A percentile compares a stretch with the other conserved stretches of the same genome.
phyloP scores from a whole-genome alignment of 2,888 invertebrate species.

The Xiphydria camelus region DNA sequence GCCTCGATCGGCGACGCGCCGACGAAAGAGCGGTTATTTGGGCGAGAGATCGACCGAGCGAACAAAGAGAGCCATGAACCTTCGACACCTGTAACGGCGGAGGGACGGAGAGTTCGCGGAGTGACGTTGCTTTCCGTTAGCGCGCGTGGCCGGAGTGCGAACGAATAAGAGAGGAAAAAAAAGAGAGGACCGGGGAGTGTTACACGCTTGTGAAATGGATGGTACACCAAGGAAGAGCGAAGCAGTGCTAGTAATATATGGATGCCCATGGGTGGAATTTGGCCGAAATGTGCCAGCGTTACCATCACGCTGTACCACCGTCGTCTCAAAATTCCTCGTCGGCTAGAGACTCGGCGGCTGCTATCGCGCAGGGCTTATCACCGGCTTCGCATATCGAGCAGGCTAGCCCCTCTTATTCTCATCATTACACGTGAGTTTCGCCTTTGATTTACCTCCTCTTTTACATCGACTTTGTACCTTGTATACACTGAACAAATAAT shows the following conservation, averaged over 20 bases:
- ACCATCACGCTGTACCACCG: slow-evolving; percentile 54
- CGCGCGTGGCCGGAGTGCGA: slow-evolving; percentile 4
- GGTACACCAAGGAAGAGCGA: slow-evolving; percentile 52
- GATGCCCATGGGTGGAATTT: slow-evolving; percentile 59
- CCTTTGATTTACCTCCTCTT: too few species aligned
- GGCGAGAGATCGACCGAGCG: too few species aligned
- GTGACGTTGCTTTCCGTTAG: slow-evolving; percentile 2
- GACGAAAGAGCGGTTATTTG: too few species aligned
- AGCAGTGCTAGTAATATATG: slow-evolving; percentile 56
- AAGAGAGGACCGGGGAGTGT: slow-evolving; percentile 30
- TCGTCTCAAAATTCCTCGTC: slow-evolving; percentile 50
- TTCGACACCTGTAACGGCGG: neutral
- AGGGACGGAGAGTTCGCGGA: slow-evolving; percentile 1
- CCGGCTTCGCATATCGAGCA: slow-evolving; percentile 52
- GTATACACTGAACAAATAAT: too few species aligned
- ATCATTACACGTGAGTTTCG: slow-evolving; percentile 58
- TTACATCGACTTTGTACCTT: too few species aligned
- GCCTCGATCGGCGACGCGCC: too few species aligned
- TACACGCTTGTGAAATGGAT: slow-evolving; percentile 54
- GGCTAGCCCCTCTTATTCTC: slow-evolving; percentile 53
- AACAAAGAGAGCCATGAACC: neutral
- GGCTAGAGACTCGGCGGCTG: slow-evolving; percentile 50
- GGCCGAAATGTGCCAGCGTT: slow-evolving; percentile 59
- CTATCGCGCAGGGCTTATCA: slow-evolving; percentile 48
- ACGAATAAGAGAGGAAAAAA: slow-evolving; percentile 16